Percentiles rank a stretch among this genome's conserved stretches.
phyloP scores from a whole-genome alignment of 37 sponge, comb jelly and placozoan species.

The Aplysina aerophoba region DNA sequence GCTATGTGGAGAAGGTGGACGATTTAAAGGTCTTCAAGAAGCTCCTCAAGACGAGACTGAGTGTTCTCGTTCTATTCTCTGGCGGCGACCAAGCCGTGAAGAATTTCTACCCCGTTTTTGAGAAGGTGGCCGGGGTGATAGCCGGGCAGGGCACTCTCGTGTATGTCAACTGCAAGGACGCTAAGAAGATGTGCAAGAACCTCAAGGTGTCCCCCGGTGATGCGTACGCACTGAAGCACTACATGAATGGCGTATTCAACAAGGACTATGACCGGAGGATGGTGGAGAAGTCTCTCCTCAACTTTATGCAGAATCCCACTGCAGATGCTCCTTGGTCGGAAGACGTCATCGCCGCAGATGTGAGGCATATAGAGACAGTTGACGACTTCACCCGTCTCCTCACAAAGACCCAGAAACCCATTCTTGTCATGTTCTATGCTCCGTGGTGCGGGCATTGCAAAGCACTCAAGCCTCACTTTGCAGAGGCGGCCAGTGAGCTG shows the following conservation, averaged over 20 bases:
- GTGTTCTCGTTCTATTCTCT: slow-evolving; percentile 76
- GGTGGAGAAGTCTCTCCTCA: slow-evolving; percentile 59
- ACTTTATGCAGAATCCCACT: slow-evolving; percentile 83
- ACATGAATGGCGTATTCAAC: slow-evolving; percentile 83
- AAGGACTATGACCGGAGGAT: slow-evolving; percentile 90
- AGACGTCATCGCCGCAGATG: slow-evolving; percentile 77
- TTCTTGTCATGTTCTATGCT: slow-evolving; percentile 92
- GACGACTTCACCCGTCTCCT: slow-evolving; percentile 61
- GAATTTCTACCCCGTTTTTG: slow-evolving; percentile 53
- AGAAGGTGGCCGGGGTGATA: slow-evolving; percentile 62
- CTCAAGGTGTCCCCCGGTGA: slow-evolving; percentile 58
- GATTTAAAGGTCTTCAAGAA: slow-evolving; percentile 90
- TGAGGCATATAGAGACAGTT: slow-evolving; percentile 68
- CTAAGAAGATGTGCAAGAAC: slow-evolving; percentile 86
- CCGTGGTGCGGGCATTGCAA: slow-evolving; percentile 99
- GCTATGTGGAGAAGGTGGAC: slow-evolving; percentile 49
- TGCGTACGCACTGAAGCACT: slow-evolving; percentile 74
- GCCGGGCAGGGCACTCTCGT: slow-evolving; percentile 79
- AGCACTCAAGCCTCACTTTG: slow-evolving; percentile 87
- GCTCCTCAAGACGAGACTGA: slow-evolving; percentile 74
- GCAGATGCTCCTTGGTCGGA: slow-evolving; percentile 94
- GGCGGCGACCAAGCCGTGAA: slow-evolving; percentile 30
- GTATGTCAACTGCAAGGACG: slow-evolving; percentile 77
- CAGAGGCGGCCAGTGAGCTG: slow-evolving; percentile 79
- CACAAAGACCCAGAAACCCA: slow-evolving; percentile 74